Base-by-base conservation (phyloP, 2,113 vertebrate genomes). In the Eonycteris spelaea region DNA sequence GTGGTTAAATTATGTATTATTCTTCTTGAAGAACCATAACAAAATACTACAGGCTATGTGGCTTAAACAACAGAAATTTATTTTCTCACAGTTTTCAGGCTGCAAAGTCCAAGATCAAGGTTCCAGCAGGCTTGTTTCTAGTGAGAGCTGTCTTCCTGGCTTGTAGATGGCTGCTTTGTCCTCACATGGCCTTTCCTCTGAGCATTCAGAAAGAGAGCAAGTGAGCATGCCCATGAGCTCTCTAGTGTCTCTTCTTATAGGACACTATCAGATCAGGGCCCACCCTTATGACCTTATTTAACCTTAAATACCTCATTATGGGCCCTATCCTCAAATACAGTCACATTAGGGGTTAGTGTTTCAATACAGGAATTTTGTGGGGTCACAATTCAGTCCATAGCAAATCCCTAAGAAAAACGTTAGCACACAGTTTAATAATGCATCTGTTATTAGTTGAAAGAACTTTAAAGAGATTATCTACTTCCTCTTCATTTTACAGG, bases 401-500 rank as follows among this genome's bases (percentile, higher is more conserved):
- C 21, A 96, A 78, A 67, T 55, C 13, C 21, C 63, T 79, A 90
- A 95, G 8, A 59, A 84, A 86, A 92, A 57, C 1, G 18, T 86
- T 33, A 63, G 35, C 86, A 75, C 14, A 51, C 22, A 89, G 79
- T 93, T 88, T 78, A 82, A 82, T 67, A 89, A 80, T 73, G 30
- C 63, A 38, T 85, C 73, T 94, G 26, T 68, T 79, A 87, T 79
- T 93, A 79, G n/a, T 43, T 87, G 30, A 77, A 90, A 89, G 35
- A 89, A 45, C n/a, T 22, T 83, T 83, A 83, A 86, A 77, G 38
- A 95, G 19, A 74, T 57, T 63, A 90, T 51, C 6, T 48, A 59
- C 90, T 94, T 94, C 74, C 22, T 90, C 87, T 94, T 67, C 8
- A 87, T 63, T 80, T 87, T 90, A 86, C 35, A 95, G 33, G 38